Evolutionary conservation across 2,113 vertebrate species (phyloP), one percentile per base, ranked within the genome.

Genomic region (Puntigrus tetrazona): DNA sequence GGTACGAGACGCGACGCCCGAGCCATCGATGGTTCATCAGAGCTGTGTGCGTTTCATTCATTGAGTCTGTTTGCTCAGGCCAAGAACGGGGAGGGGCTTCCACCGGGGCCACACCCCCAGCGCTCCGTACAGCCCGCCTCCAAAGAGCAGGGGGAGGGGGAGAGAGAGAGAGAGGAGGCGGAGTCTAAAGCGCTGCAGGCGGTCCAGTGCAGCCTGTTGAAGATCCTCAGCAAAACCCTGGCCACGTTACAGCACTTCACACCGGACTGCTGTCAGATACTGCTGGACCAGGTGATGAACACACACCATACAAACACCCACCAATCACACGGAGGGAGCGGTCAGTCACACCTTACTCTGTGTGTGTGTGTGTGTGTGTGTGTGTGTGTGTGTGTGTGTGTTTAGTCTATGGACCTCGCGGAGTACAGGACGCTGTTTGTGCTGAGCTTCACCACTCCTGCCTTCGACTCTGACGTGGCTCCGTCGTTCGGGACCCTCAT

Each of bases 401-500:
- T 29, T n/a, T 76, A 99, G 98, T 97, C 95, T 0, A 94, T 99
- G 94, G 98, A 99, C 91, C 92, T 99, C 78, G 96, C 97, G 0
- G 97, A 99, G 83, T 99, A 98, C 92, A 94, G 95, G 3, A 92
- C 97, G 85, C 94, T 99, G 67, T 99, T 99, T 14, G 95, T 97
- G 75, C 88, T 99, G 91, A 99, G 95, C 88, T 99, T 99, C 88
- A 97, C 96, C 0, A 97, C 97, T 0, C 97, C 98, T 2, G 96
- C 97, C 10, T 99, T 99, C 27, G 98, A 99, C 89, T 96, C 97
- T 0, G 98, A 99, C 0, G 96, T 97, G 0, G 95, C 97, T 0
- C 98, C 98, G n/a, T 99, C 97, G 0, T 99, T 99, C 13, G 98
- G 98, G 57, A 99, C 97, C 4, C 95, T 99, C 52, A 94, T 99